Evolutionary conservation across 2,888 invertebrate species (phyloP), one percentile per base, ranked within the genome.

Genomic region (Molorchus minor): DNA sequence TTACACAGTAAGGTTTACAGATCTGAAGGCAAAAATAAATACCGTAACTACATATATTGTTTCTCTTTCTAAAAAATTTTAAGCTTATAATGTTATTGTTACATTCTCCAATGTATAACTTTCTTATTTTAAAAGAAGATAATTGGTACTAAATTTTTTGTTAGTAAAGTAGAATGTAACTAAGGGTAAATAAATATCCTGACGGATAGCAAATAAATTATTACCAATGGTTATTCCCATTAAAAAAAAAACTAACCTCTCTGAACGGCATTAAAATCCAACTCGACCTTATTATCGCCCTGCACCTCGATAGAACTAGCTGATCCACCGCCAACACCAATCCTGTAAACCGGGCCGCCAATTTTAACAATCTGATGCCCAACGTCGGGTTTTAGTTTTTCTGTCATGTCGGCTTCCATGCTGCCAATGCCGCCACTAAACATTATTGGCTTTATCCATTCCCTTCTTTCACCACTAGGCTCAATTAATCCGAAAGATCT

Each of bases 361-460:
- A 99, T 86, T 84, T 99, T 98, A 0, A 96, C 92, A 46, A 99
- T 86, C 75, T 92, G 84, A 90, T 96, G 94, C 8, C 93, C 96
- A 86, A 88, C 86, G 73, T 88, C 82, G 0, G 96, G 92, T 47
- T 84, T 80, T 36, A 88, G 80, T 82, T 98, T 98, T 46, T 87
- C 83, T 0, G 91, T 88, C 89, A 94, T 92, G 19, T 82, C 79
- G 1, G 90, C 88, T 62, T 95, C 93, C 87, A 98, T 92, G 52
- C 89, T 89, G 1, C 98, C 98, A 62, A 98, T 87, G 38, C 65
- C 72, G 43, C 93, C 98, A 74, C 96, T 97, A 77, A 99, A 98
- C 98, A 99, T 98, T 58, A 99, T 98, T 0, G 98, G 98, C 77
- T 99, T 99, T 8, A 98, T 91, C 84, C 93, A 99, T 80, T 99